Evolutionary conservation across 2,888 invertebrate genomes (phyloP).

Genomic region (Agriotes lineatus): DNA sequence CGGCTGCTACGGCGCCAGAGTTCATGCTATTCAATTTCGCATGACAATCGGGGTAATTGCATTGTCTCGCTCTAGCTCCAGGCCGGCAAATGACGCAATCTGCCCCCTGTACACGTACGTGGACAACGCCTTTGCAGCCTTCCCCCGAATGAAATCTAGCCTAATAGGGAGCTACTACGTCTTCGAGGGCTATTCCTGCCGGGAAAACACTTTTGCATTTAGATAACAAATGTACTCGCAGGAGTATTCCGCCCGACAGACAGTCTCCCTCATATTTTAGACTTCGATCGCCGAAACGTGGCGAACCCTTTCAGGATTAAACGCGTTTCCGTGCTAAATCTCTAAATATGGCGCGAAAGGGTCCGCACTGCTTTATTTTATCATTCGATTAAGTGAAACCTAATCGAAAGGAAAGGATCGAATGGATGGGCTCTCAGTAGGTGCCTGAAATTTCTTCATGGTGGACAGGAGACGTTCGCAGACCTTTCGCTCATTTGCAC

Average conservation of each 20-base stretch:
- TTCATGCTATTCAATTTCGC: slow-evolving; percentile 39
- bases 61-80: slow-evolving; percentile 34
- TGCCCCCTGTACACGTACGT: slow-evolving; percentile 34
- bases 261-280: background rate
- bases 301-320: too few relatives aligned
- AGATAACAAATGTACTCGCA: slow-evolving; percentile 33
- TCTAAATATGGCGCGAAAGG: too few relatives aligned
- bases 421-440: too few relatives aligned
- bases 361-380: too few relatives aligned
- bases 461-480: too few relatives aligned
- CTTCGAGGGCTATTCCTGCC: slow-evolving; percentile 30
- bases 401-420: too few relatives aligned
- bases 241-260: slow-evolving; percentile 6
- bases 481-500: too few relatives aligned
- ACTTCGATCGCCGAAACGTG: background rate
- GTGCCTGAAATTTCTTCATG: too few relatives aligned
- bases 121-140: slow-evolving; percentile 24
- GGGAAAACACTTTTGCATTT: slow-evolving; percentile 35
- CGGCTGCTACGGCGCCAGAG: slow-evolving; percentile 44
- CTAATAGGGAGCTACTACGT: slow-evolving; percentile 34
- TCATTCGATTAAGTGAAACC: too few relatives aligned
- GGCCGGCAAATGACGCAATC: slow-evolving; percentile 34
- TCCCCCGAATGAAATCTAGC: slow-evolving; percentile 34
- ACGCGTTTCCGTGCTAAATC: too few relatives aligned
- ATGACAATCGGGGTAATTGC: slow-evolving; percentile 36